Evolutionary conservation across 2,113 vertebrate species (phyloP).

Genomic region (Oryzias curvinotus): DNA sequence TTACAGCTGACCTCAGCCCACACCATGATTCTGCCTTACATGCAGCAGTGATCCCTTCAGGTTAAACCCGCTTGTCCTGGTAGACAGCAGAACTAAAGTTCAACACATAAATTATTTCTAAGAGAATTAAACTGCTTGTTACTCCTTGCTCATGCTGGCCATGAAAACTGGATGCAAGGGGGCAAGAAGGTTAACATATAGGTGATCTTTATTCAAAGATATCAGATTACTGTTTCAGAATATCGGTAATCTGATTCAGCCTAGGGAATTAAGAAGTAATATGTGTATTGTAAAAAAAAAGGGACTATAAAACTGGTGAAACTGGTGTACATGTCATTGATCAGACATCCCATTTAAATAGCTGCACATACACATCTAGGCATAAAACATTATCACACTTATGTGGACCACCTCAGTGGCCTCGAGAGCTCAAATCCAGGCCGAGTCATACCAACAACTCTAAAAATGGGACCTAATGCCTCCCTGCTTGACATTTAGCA

Average conservation of each 20-base stretch:
- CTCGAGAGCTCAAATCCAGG: no score
- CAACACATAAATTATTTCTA: conserved; percentile 1
- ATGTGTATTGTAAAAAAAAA: conserved; percentile 31
- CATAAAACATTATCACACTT: conserved; percentile 19
- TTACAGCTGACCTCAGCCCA: conserved; percentile 24
- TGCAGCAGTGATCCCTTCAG: conserved; percentile 11
- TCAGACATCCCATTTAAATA: conserved; percentile 15
- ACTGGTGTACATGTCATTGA: conserved; percentile 22
- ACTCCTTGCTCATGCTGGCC: conserved; percentile 23
- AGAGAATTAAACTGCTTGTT: conserved; percentile 12
- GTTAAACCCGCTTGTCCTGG: conserved; percentile 37
- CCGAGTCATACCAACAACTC: no score
- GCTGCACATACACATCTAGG: neutral
- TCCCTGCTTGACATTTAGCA: no score
- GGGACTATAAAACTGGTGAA: neutral
- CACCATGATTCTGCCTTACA: conserved; percentile 21
- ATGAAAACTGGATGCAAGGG: conserved; percentile 22
- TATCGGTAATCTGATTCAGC: neutral
- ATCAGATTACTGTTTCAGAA: neutral
- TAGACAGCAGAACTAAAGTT: conserved; percentile 22
- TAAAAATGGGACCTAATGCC: no score
- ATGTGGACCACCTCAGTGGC: neutral
- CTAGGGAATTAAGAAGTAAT: neutral
- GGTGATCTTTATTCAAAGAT: conserved; percentile 17
- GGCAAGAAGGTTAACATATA: conserved; percentile 19